Percentiles rank a stretch among this genome's conserved stretches.
phyloP scores from a whole-genome alignment of 2,888 invertebrate genomes.

The Caenorhabditis plicata region DNA sequence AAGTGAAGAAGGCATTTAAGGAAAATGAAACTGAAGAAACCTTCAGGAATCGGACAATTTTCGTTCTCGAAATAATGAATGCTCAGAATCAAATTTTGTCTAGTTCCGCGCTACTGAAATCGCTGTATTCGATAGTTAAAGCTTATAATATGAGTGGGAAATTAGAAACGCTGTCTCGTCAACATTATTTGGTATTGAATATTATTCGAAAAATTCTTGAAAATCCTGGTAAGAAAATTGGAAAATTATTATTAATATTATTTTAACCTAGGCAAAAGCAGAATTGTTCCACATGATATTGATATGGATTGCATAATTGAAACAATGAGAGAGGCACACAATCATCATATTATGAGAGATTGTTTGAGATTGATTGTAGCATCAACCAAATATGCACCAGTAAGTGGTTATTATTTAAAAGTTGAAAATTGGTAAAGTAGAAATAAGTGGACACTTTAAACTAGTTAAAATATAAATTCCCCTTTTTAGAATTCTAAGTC shows the following conservation, averaged over 20 bases:
- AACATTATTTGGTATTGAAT: constrained; percentile 77
- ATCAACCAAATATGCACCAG: constrained; percentile 78
- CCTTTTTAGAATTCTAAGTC: too few species aligned
- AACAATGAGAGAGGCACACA: constrained; percentile 84
- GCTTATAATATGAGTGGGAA: constrained; percentile 29
- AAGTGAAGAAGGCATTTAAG: constrained; percentile 14
- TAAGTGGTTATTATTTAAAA: too few species aligned
- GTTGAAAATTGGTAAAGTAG: too few species aligned
- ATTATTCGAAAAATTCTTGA: constrained; percentile 72
- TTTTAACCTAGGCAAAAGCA: too few species aligned
- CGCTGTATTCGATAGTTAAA: constrained; percentile 48
- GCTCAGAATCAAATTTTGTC: constrained; percentile 18
- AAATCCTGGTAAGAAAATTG: too few species aligned
- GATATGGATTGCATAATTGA: constrained; percentile 80
- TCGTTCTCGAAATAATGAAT: constrained; percentile 46
- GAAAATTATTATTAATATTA: too few species aligned
- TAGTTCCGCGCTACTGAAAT: constrained; percentile 31
- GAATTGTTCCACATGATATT: constrained; percentile 50
- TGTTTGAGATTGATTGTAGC: constrained; percentile 82
- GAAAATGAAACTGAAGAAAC: constrained; percentile 12
- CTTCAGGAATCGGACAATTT: constrained; percentile 29
- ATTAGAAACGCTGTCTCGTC: constrained; percentile 12
- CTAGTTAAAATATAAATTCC: too few species aligned
- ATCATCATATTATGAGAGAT: constrained; percentile 93
- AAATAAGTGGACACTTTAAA: too few species aligned